Evolutionary conservation across 2,888 invertebrate genomes (phyloP).

Genomic region (Hydrotaea diabolus): DNA sequence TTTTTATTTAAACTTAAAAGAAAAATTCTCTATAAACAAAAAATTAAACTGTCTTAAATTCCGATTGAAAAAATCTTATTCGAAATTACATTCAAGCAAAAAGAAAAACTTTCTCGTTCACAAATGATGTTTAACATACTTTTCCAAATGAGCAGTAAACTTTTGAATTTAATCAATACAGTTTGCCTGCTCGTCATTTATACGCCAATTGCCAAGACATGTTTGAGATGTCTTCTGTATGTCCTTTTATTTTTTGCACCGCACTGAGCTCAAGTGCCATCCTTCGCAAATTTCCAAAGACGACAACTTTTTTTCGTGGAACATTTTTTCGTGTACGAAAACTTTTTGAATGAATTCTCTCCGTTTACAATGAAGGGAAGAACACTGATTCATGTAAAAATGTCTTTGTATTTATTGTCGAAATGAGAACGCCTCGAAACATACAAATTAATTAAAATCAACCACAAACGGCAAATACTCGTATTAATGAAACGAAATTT

Average conservation of each 20-base stretch:
- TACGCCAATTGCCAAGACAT: background rate
- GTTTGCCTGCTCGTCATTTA: background rate
- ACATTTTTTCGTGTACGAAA: background rate
- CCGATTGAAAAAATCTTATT: no score
- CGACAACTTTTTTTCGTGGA: no score
- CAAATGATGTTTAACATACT: background rate
- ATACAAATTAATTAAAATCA: background rate
- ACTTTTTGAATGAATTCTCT: background rate
- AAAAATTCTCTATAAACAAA: no score
- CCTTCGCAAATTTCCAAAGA: background rate
- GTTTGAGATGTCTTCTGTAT: background rate
- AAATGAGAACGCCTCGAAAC: background rate
- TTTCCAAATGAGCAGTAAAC: background rate
- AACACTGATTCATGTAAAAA: background rate
- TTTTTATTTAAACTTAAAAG: no score
- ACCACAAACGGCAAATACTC: background rate
- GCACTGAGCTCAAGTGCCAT: background rate
- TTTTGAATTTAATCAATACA: conserved; percentile 19
- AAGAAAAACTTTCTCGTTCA: background rate
- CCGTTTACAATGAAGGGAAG: background rate
- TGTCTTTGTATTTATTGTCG: background rate
- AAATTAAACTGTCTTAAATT: no score
- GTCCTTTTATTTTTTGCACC: background rate
- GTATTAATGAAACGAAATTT: background rate
- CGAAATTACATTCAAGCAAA: no score